Conservation (phyloP, 2,797 vertebrate species). For the Macropodus opercularis region DNA sequence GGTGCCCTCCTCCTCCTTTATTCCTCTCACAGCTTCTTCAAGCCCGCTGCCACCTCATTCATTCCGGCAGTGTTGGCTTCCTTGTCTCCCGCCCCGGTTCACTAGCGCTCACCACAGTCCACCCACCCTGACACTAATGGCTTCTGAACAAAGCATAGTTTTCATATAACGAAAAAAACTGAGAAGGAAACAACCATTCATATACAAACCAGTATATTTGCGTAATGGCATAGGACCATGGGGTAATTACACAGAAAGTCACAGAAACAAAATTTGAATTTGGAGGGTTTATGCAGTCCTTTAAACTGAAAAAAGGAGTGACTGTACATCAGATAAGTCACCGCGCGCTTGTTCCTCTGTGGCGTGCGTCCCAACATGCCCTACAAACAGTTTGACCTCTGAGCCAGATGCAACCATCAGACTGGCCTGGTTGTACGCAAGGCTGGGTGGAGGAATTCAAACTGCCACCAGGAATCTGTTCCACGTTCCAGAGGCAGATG, state of each 20-base stretch:
- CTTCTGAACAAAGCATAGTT: slow-evolving; percentile 49
- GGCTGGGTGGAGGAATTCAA: slow-evolving; percentile 59
- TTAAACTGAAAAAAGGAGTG: slow-evolving; percentile 17
- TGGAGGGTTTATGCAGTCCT: slow-evolving; percentile 16
- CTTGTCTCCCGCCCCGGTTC: slow-evolving; percentile 47
- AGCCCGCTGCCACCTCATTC: slow-evolving; percentile 60
- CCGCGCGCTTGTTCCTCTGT: slow-evolving; percentile 5
- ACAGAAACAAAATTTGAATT: slow-evolving; percentile 35
- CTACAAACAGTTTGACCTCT: slow-evolving; percentile 55
- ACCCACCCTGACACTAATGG: slow-evolving; percentile 42
- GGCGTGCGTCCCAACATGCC: slow-evolving; percentile 39
- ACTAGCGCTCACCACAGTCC: slow-evolving; percentile 44
- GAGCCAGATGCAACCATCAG: slow-evolving; percentile 51
- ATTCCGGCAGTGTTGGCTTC: slow-evolving; percentile 47
- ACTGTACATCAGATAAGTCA: slow-evolving; percentile 6
- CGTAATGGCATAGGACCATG: slow-evolving; percentile 36
- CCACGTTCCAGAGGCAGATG: slow-evolving; percentile 59
- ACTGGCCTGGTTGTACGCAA: slow-evolving; percentile 34
- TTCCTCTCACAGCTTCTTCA: slow-evolving; percentile 42
- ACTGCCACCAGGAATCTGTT: slow-evolving; percentile 59
- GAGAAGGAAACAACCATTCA: slow-evolving; percentile 41
- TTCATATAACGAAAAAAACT: slow-evolving; percentile 31
- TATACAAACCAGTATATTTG: slow-evolving; percentile 46
- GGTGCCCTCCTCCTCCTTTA: slow-evolving; percentile 34
- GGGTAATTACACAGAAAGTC: slow-evolving; percentile 43